A percentile compares a stretch with the other conserved stretches of the same genome.
Evolutionary conservation across 1,140 invertebrate species (phyloP).

Genomic region (Ridgeia piscesae): DNA sequence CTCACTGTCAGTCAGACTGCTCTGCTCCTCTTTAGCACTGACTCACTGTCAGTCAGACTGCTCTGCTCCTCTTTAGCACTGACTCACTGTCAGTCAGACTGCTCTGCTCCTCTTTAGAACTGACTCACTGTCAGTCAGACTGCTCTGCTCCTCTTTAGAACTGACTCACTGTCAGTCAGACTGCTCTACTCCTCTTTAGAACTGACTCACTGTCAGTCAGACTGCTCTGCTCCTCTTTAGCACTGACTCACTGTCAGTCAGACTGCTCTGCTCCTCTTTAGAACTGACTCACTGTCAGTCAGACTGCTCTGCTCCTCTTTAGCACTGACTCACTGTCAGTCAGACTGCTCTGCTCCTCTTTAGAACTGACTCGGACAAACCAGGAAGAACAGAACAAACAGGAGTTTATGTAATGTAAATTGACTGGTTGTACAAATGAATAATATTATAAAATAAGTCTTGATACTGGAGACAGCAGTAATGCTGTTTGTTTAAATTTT

Average conservation of each 20-base stretch:
- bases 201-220: background rate
- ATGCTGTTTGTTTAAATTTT: background rate
- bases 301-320: background rate
- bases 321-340: background rate
- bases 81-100: background rate
- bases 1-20: background rate
- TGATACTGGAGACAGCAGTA: background rate
- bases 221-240: background rate
- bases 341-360: background rate
- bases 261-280: background rate
- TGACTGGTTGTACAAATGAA: background rate
- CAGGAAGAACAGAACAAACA: background rate
- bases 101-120: background rate
- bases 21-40: background rate
- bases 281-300: background rate
- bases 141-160: background rate
- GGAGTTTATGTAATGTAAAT: background rate
- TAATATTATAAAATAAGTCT: background rate
- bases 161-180: background rate
- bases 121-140: background rate
- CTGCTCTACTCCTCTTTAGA: background rate
- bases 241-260: background rate
- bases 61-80: background rate
- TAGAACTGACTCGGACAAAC: background rate
- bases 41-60: background rate